Evolutionary conservation across 2,888 invertebrate genomes (phyloP).

Genomic region (Coelogynopora nodosa): DNA sequence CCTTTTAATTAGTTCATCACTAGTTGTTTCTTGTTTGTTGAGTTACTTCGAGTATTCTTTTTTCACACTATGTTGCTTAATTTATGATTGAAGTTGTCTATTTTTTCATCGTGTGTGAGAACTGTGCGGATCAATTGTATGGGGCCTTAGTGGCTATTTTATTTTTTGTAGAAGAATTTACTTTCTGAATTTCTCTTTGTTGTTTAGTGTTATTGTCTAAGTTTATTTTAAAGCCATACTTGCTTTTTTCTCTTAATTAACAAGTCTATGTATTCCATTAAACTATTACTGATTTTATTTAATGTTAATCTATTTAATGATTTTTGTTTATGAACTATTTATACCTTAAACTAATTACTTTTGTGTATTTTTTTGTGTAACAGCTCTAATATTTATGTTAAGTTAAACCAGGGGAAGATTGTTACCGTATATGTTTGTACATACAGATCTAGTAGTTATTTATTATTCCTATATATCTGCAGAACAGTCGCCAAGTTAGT

Average conservation of each 20-base stretch:
- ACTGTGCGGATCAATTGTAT: background rate
- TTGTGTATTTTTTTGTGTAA: slow-evolving; percentile 31
- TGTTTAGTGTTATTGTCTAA: background rate
- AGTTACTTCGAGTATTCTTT: slow-evolving; percentile 15
- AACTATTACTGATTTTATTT: background rate
- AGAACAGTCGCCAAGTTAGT: background rate
- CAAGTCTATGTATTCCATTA: background rate
- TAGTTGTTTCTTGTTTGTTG: too few species aligned
- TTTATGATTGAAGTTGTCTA: background rate
- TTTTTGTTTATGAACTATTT: background rate
- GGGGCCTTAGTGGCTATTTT: background rate
- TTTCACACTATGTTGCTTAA: background rate
- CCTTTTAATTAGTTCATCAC: too few species aligned
- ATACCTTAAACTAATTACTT: slow-evolving; percentile 18
- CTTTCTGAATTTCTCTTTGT: background rate
- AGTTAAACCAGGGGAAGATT: background rate
- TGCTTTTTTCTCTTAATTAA: background rate
- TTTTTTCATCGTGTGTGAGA: background rate
- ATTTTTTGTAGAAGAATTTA: background rate
- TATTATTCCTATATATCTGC: background rate
- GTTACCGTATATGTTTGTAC: slow-evolving; percentile 9
- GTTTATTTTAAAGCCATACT: background rate
- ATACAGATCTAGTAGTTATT: slow-evolving; percentile 31
- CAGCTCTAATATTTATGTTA: background rate
- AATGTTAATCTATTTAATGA: background rate